Evolutionary conservation across 1,140 invertebrate genomes (phyloP), one percentile per base, ranked within the genome.

Genomic region (Aphelenchoides fujianensis): DNA sequence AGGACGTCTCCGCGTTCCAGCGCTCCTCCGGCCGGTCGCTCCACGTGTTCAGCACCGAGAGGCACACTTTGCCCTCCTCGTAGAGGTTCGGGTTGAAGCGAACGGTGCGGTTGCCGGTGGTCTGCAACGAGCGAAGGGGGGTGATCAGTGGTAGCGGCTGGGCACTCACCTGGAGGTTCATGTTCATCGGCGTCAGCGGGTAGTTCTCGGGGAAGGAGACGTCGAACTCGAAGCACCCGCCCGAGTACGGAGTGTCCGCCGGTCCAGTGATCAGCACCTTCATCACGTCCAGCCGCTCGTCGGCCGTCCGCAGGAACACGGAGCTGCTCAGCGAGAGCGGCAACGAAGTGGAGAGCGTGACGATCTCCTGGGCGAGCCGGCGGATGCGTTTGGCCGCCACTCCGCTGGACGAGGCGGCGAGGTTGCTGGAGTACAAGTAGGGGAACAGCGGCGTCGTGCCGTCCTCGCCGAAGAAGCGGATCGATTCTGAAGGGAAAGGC

Each of bases 71-170:
- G 61, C 94, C 94, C 86, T 94, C 93, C 23, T 71, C n/a, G 86
- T 97, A 97, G 28, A 97, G 88, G 89, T 97, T 97, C 30, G 94
- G 94, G 88, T 97, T 97, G 85, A 97, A 97, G 73, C 94, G 89
- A 76, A 97, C 91, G 16, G 91, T 91, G 81, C 93, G 92, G 69
- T 92, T 90, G 31, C 94, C 94, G 1, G 93, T 97, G 9, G 94
- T 97, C 87, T 94, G 91, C n/a, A n/a, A n/a, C 41, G 23, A 48
- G 41, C 23, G 23, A 16, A 12, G 41, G 23, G 12, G 41, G 23
- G 41, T 48, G 12, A 48, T 16, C 23, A 16, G 41, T 16, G 12
- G 12, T 48, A 48, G 23, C n/a, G n/a, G n/a, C n/a, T n/a, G 23
- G 41, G 23, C 12, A 48, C 41, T 48, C 41, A 48, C 53, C 23